Evolutionary conservation across 2,797 vertebrate species (phyloP).

Genomic region (Microctenopoma lineatum): DNA sequence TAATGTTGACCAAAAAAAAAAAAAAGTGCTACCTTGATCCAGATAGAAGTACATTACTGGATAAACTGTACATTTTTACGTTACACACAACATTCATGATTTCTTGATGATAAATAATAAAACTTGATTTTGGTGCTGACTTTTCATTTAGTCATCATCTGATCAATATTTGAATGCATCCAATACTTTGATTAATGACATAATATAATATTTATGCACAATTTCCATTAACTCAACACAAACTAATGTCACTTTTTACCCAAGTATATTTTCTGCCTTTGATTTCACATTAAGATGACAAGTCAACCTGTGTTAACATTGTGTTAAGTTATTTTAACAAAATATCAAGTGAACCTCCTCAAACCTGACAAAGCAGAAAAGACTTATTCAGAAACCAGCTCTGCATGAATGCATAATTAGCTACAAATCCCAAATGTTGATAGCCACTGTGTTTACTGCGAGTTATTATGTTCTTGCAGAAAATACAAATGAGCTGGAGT

Average conservation of each 20-base stretch:
- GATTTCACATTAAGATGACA: neutral
- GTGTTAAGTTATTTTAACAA: neutral
- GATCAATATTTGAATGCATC: neutral
- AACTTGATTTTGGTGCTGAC: neutral
- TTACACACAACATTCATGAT: neutral
- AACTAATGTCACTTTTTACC: neutral
- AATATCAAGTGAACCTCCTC: neutral
- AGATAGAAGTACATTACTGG: too few species aligned
- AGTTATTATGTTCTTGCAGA: slow-evolving; percentile 25
- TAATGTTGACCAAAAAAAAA: too few species aligned
- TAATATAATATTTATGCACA: too few species aligned
- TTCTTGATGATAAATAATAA: neutral
- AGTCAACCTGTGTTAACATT: neutral
- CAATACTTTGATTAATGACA: too few species aligned
- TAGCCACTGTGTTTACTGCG: neutral
- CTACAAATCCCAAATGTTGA: slow-evolving; percentile 1
- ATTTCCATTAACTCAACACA: neutral
- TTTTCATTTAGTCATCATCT: neutral
- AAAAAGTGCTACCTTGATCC: too few species aligned
- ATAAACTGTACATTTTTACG: too few species aligned
- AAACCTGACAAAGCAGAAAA: slow-evolving; percentile 6
- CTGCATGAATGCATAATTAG: slow-evolving; percentile 16
- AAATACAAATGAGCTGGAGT: neutral
- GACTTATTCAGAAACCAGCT: neutral
- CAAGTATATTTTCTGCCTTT: neutral